phyloP scores from a whole-genome alignment of 92 coral and sea anemone genomes.

The Phenganax stokvisi region DNA sequence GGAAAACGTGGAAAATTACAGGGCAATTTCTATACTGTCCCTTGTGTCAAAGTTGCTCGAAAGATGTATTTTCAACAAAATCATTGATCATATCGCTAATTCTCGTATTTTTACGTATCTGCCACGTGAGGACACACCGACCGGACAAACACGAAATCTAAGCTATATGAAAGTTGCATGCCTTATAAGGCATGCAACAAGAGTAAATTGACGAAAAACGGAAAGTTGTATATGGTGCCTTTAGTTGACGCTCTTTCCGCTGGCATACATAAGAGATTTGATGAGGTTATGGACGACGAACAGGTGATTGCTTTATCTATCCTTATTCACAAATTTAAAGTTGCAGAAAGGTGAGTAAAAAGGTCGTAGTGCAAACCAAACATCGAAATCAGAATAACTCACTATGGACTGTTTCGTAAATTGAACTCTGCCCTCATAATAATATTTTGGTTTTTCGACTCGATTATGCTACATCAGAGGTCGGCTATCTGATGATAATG shows the following conservation, averaged over 20 bases:
- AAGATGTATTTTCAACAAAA: conserved; percentile 1
- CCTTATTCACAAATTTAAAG: neutral
- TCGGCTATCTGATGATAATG: neutral
- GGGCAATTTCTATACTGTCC: conserved; percentile 42
- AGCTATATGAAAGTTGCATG: neutral
- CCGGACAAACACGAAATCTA: neutral
- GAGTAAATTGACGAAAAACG: neutral
- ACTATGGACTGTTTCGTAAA: neutral
- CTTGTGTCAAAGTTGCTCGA: conserved; percentile 33
- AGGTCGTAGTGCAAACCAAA: neutral
- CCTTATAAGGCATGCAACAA: neutral
- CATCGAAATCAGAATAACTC: neutral
- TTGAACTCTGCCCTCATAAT: neutral
- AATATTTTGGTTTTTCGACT: neutral
- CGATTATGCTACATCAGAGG: neutral
- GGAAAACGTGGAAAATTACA: conserved; percentile 46
- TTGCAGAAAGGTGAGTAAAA: neutral
- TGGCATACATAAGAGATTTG: neutral
- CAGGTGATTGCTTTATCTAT: neutral
- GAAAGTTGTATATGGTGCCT: neutral
- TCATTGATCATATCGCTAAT: too few species aligned
- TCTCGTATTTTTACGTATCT: neutral
- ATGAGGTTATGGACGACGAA: neutral
- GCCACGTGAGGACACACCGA: neutral
- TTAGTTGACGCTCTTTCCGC: neutral